Base-by-base conservation (phyloP, 1,140 invertebrate species). In the Tetragnatha versicolor region DNA sequence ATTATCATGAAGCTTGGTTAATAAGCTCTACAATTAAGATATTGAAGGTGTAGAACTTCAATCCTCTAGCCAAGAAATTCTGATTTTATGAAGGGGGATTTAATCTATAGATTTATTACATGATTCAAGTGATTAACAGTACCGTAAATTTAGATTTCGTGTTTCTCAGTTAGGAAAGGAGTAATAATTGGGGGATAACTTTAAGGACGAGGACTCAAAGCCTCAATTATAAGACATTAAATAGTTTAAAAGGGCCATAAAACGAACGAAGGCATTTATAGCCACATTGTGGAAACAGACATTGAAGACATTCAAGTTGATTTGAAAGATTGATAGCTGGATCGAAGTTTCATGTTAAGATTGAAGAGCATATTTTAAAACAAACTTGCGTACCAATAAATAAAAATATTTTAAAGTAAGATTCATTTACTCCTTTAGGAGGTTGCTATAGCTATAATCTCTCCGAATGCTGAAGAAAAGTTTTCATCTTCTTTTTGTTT, bases 21-120 rank as follows among this genome's bases (percentile, higher is more conserved):
- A n/a, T n/a, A n/a, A n/a, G n/a, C n/a, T n/a, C n/a, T n/a, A 17
- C 14, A 22, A 2, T 14, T 6, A 31, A 31, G 33, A 58, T 58
- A 58, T 58, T 17, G 22, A 58, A 58, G n/a, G 27, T 10, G 25
- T 14, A 25, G 25, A 3, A 12, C 14, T 10, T 58, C 55, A 58
- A n/a, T 58, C 35, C 55, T 58, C 31, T 58, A 33, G 31, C 29
- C 17, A n/a, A 58, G 55, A 58, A 27, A 58, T n/a, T 58, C 35
- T 31, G 31, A 58, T 58, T 33, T 6, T 35, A 27, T 14, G 29
- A 58, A 58, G 29, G 20, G 55, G 33, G 39, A 65, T 65, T 65
- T 65, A 65, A 65, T 65, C 61, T 22, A 22, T 65, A 42, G 20
- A 65, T 65, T 65, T 65, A 65, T 42, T 65, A 29, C 35, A 45